Conservation (phyloP, 2,888 invertebrate genomes). For the Hyposoter didymator region DNA sequence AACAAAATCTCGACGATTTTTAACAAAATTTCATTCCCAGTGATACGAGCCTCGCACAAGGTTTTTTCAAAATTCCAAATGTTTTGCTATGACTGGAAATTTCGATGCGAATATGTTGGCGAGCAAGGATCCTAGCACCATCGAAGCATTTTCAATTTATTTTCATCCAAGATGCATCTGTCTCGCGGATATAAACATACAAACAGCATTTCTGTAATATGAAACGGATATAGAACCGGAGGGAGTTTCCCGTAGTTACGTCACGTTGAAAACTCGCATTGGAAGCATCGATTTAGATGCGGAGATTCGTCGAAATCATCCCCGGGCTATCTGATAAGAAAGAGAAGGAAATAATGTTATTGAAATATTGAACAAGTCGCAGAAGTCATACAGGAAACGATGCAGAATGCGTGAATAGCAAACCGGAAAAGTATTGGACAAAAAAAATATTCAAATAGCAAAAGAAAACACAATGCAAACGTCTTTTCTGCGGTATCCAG, state of each 20-base stretch:
- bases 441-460: neutral
- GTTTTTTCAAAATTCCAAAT: neutral
- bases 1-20: no score
- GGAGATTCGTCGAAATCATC: conserved; percentile 6
- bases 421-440: neutral
- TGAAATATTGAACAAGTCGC: neutral
- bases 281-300: conserved; percentile 11
- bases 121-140: neutral
- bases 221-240: neutral
- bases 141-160: conserved; percentile 31
- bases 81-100: neutral
- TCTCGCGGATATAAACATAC: neutral
- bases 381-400: neutral
- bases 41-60: no score
- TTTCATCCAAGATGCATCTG: neutral
- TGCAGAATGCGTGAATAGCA: neutral
- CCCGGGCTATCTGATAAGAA: neutral
- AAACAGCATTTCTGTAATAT: conserved; percentile 7
- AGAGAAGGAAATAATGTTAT: neutral
- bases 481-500: conserved; percentile 1
- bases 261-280: conserved; percentile 29
- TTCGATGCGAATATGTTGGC: neutral
- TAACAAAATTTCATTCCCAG: no score
- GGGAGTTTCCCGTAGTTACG: conserved; percentile 27
- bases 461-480: neutral